Evolutionary conservation across 2,113 vertebrate species (phyloP), one percentile per base, ranked within the genome.

Genomic region (Turnix velox): DNA sequence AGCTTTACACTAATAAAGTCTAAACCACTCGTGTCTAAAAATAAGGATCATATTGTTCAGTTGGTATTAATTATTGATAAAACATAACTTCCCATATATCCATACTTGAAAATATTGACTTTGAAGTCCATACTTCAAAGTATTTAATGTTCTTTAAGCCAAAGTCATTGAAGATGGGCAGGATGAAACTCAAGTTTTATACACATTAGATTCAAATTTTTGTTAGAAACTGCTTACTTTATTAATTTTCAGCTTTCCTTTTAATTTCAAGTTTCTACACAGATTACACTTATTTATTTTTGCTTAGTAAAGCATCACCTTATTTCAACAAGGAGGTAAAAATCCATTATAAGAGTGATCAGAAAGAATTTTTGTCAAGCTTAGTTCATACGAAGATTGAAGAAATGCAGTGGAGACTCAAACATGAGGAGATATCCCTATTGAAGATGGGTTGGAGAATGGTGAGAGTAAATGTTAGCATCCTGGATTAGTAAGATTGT

Each of bases 21-120:
- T 80, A 93, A 88, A 88, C 8, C 57, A 16, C 6, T 74, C 59
- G 16, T 49, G 17, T 25, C 45, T 77, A 72, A 87, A 87, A 92
- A 57, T 65, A 84, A 68, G 27, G 25, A 90, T 88, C 19, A 67
- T 31, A 86, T 81, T 94, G 27, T 84, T 95, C 48, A 90, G 7
- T 5, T 35, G 20, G 16, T 68, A 55, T 84, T 93, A 93, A 84
- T 93, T 90, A 90, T 81, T 82, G 86, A 90, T 75, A 78, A 78
- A 78, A 78, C 15, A 31, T 55, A 58, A 49, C 9, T 81, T 87
- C 55, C 17, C 9, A 12, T 84, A 71, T 35, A 92, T 17, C 25
- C 28, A 8, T 67, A 59, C 35, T 63, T 59, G 13, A 87, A 86
- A 91, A 8, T 46, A 59, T 46, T 63, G 15, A 45, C 66, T 87